Conservation (phyloP, 2,113 vertebrate species). For the Plotosus lineatus region DNA sequence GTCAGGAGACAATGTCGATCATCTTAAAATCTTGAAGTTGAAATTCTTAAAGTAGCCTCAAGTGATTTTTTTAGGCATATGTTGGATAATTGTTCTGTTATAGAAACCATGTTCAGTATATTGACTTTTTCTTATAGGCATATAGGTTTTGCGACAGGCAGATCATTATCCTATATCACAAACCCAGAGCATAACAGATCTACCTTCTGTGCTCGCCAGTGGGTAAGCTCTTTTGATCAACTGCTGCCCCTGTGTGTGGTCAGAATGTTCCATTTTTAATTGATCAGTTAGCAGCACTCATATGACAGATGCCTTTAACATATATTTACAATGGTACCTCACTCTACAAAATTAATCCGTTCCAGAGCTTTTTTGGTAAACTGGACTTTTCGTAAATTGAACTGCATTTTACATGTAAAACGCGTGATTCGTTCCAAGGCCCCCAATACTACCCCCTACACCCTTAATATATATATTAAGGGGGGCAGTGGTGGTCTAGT, state of each 20-base stretch:
- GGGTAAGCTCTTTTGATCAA: neutral
- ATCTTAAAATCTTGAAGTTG: neutral
- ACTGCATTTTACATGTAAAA: too few relatives aligned
- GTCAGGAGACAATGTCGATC: neutral
- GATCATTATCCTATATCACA: too few relatives aligned
- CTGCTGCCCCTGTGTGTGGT: neutral
- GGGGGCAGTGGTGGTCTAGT: too few relatives aligned
- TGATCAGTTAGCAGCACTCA: neutral
- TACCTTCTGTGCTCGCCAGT: neutral
- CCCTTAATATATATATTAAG: too few relatives aligned
- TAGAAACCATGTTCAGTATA: neutral
- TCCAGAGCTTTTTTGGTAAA: too few relatives aligned
- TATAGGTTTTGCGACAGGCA: too few relatives aligned
- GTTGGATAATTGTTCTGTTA: neutral
- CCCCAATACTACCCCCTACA: too few relatives aligned
- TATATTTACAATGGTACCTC: too few relatives aligned
- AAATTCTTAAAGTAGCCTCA: neutral
- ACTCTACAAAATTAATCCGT: too few relatives aligned
- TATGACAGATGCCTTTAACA: neutral
- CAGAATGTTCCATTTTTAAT: neutral
- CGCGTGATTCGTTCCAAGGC: too few relatives aligned
- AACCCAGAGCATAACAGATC: neutral
- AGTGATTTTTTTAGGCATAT: neutral
- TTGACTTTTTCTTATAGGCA: too few relatives aligned
- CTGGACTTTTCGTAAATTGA: too few relatives aligned